These are phyloP conservation scores for Augiades crinisus DNA, from an alignment of 2,888 invertebrate species.

Conservation along the genomic window DNA sequence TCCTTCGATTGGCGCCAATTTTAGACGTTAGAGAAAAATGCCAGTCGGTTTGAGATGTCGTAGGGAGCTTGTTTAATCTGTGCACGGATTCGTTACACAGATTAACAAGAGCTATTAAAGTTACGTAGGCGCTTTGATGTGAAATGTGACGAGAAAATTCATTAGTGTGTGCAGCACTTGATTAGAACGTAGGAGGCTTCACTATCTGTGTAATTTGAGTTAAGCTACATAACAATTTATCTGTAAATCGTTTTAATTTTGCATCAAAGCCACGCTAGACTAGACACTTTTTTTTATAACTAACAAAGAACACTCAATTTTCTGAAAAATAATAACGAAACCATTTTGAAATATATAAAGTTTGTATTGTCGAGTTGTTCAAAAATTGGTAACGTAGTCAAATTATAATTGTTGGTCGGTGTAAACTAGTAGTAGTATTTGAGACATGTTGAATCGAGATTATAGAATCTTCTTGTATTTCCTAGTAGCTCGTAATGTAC, in stretches of 20 bases:
- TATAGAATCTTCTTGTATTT: background rate
- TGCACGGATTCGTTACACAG: background rate
- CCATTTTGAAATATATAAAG: too few species aligned
- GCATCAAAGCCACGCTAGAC: constrained; percentile 18
- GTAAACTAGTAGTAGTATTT: constrained; percentile 12
- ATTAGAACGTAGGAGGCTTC: constrained; percentile 4
- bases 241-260: constrained; percentile 10
- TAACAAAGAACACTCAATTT: too few species aligned
- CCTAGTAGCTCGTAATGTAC: constrained; percentile 12
- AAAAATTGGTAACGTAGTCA: too few species aligned
- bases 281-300: constrained; percentile 1
- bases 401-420: constrained; percentile 13
- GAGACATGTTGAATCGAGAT: constrained; percentile 19
- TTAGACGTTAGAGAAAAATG: constrained; percentile 1
- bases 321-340: too few species aligned
- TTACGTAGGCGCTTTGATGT: background rate
- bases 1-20: constrained; percentile 7
- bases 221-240: constrained; percentile 6
- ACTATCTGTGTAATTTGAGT: background rate
- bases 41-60: background rate
- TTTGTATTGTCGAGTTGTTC: constrained; percentile 1
- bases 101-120: background rate
- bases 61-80: background rate
- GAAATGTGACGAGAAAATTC: background rate
- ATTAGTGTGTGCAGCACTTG: background rate